These are phyloP conservation scores for Scaptomyza reducta DNA, from an alignment of 2,888 invertebrate genomes.

Conservation along the genomic window DNA sequence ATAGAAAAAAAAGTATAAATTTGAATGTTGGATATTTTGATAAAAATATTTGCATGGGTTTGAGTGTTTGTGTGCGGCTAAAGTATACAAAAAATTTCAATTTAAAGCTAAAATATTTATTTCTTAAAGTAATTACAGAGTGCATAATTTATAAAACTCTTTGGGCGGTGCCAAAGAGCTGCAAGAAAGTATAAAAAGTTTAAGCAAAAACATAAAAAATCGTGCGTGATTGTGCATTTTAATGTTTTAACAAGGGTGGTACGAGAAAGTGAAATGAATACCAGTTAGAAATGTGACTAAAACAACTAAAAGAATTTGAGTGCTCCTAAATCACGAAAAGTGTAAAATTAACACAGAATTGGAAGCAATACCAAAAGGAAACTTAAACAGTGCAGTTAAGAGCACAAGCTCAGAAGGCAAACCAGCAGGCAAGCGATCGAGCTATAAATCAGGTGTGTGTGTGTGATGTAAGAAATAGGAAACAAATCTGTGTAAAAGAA, in stretches of 20 bases:
- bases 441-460: constrained; percentile 50
- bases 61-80: constrained; percentile 13
- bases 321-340: constrained; percentile 29
- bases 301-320: constrained; percentile 48
- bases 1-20: background rate
- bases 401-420: constrained; percentile 42
- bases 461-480: constrained; percentile 49
- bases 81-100: background rate
- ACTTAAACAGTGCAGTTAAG: constrained; percentile 29
- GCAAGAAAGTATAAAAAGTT: constrained; percentile 9
- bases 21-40: background rate
- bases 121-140: constrained; percentile 41
- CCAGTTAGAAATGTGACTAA: constrained; percentile 73
- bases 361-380: constrained; percentile 30
- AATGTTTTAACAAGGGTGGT: constrained; percentile 41
- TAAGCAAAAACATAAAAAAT: constrained; percentile 15
- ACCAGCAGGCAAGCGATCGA: constrained; percentile 33
- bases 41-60: constrained; percentile 1
- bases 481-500: constrained; percentile 35
- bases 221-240: constrained; percentile 45
- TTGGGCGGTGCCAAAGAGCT: constrained; percentile 46
- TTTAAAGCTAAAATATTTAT: background rate
- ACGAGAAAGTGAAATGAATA: constrained; percentile 48
- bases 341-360: constrained; percentile 27
- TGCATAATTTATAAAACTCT: constrained; percentile 42